Evolutionary conservation across 2,888 invertebrate genomes (phyloP).

Genomic region (Drosophila paranaensis): DNA sequence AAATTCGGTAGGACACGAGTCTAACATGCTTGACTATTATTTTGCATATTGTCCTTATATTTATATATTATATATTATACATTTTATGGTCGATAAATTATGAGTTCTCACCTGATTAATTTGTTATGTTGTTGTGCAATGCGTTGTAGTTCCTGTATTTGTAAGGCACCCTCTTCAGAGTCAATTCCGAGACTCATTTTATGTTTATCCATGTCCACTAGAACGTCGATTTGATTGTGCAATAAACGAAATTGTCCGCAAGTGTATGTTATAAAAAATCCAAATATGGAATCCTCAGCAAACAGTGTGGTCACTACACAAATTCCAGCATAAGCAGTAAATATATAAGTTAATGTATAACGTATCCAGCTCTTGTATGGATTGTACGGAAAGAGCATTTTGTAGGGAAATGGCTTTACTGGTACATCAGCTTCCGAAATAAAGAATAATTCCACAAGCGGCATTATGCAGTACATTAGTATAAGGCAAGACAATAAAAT

Average conservation of each 20-base stretch:
- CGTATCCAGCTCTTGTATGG: conserved; percentile 71
- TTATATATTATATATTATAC: too few species aligned
- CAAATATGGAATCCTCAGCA: conserved; percentile 83
- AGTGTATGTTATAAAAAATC: conserved; percentile 83
- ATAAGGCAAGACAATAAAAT: conserved; percentile 80
- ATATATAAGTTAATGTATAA: conserved; percentile 82
- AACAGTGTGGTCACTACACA: conserved; percentile 84
- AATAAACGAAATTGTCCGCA: conserved; percentile 83
- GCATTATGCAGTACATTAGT: conserved; percentile 82
- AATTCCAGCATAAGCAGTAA: conserved; percentile 83
- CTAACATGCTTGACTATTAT: too few species aligned
- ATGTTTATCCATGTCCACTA: conserved; percentile 32
- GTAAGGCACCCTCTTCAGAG: conserved; percentile 31
- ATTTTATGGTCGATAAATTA: not conserved
- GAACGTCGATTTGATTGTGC: conserved; percentile 75
- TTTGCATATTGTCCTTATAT: too few species aligned
- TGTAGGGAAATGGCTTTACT: conserved; percentile 84
- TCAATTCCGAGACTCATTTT: not conserved
- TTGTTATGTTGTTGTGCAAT: conserved; percentile 78
- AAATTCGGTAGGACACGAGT: too few species aligned
- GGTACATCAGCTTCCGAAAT: conserved; percentile 33
- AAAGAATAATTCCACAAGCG: conserved; percentile 76
- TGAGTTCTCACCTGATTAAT: conserved; percentile 74
- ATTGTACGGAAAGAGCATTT: conserved; percentile 83
- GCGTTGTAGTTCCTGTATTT: conserved; percentile 54